Evolutionary conservation across 2,888 invertebrate species (phyloP).

Genomic region (Antheraea yamamai): DNA sequence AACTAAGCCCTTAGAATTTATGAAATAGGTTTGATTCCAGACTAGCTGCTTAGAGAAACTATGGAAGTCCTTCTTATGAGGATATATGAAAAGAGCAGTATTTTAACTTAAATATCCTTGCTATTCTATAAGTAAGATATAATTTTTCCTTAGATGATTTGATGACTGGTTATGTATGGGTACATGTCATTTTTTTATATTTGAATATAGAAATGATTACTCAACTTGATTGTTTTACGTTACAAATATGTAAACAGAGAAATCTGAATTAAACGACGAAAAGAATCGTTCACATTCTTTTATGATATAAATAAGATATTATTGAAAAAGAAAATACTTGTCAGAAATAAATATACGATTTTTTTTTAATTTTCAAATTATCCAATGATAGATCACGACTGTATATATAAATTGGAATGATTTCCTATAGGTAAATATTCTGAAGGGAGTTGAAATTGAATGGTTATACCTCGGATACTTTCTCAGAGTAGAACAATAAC

Average conservation of each 20-base stretch:
- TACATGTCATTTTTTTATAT: neutral
- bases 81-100: neutral
- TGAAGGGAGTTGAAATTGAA: constrained; percentile 33
- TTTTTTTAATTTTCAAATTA: neutral
- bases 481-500: constrained; percentile 72
- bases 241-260: too few species aligned
- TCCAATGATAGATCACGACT: too few species aligned
- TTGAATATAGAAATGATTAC: neutral
- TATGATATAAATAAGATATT: neutral
- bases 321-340: too few species aligned
- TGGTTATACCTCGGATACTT: constrained; percentile 72
- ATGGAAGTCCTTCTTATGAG: neutral
- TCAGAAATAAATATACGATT: too few species aligned
- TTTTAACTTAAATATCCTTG: neutral
- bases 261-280: too few species aligned
- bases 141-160: neutral
- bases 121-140: neutral
- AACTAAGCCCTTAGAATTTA: neutral
- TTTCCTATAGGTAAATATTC: neutral
- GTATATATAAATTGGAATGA: neutral
- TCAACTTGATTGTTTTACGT: neutral
- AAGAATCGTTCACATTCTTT: too few species aligned
- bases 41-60: neutral
- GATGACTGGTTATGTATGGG: neutral
- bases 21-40: neutral